phyloP scores from a whole-genome alignment of 2,888 invertebrate species.

The Leucophenga maculata region DNA sequence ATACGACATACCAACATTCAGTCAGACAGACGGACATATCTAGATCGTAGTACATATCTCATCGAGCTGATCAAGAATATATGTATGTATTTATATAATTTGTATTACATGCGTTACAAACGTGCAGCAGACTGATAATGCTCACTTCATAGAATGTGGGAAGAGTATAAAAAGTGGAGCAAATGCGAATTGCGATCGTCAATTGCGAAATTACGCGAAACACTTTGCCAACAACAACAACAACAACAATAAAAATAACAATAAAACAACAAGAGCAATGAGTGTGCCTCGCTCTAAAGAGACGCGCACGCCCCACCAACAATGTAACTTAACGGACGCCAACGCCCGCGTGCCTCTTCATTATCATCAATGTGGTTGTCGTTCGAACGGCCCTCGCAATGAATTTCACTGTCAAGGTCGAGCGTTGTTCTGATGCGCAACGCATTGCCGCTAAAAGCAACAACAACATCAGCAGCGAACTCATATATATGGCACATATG shows the following conservation, averaged over 20 bases:
- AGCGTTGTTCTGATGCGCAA: constrained; percentile 66
- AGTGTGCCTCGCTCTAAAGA: constrained; percentile 19
- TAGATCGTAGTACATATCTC: constrained; percentile 21
- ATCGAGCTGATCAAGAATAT: no score
- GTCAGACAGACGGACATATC: constrained; percentile 38
- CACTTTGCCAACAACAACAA: constrained; percentile 37
- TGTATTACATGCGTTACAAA: neutral
- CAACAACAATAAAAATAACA: constrained; percentile 30
- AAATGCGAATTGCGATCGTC: constrained; percentile 55
- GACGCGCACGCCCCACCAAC: neutral
- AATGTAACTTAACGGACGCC: neutral
- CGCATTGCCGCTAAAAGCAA: constrained; percentile 47
- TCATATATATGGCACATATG: no score
- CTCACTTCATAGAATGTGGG: neutral
- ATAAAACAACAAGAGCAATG: constrained; percentile 37
- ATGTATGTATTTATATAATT: no score
- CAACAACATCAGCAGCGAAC: constrained; percentile 37
- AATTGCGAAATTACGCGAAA: constrained; percentile 60
- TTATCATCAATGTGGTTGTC: neutral
- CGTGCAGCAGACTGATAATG: constrained; percentile 16
- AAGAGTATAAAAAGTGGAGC: constrained; percentile 3
- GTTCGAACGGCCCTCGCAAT: constrained; percentile 27
- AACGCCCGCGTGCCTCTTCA: neutral
- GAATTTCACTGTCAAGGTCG: constrained; percentile 71
- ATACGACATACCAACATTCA: no score